phyloP scores from a whole-genome alignment of 2,797 vertebrate genomes.

The Gephyroberyx darwinii region DNA sequence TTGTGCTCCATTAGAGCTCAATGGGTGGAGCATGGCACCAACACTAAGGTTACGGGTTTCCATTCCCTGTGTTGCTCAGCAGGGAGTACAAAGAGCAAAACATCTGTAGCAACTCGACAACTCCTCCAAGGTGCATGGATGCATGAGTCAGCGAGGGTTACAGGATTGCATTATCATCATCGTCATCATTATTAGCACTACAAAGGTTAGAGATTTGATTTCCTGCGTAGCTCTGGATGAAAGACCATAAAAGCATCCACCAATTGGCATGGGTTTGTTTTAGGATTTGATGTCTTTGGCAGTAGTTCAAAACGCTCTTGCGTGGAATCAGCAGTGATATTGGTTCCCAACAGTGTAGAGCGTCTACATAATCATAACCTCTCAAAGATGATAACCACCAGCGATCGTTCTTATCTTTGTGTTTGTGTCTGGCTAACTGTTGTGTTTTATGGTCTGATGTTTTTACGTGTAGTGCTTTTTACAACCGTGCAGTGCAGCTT shows the following conservation, averaged over 20 bases:
- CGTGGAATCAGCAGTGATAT: neutral
- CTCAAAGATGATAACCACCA: constrained; percentile 14
- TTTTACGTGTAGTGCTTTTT: constrained; percentile 24
- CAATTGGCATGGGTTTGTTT: neutral
- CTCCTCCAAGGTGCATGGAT: too few species aligned
- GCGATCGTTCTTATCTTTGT: constrained; percentile 1
- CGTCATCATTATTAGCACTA: neutral
- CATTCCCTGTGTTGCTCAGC: neutral
- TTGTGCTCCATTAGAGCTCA: neutral
- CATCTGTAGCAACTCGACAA: too few species aligned
- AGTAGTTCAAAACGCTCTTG: neutral
- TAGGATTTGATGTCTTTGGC: neutral
- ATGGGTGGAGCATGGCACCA: neutral
- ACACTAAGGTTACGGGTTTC: neutral
- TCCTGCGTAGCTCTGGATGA: neutral
- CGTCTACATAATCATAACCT: neutral
- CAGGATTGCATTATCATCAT: neutral
- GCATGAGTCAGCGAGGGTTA: too few species aligned
- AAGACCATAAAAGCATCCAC: neutral
- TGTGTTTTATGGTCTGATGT: constrained; percentile 22
- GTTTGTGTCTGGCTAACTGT: constrained; percentile 10
- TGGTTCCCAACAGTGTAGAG: constrained; percentile 4
- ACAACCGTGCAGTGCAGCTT: constrained; percentile 22
- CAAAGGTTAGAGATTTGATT: neutral
- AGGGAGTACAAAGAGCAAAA: too few species aligned